Percentiles rank a stretch among this genome's conserved stretches.
These are phyloP conservation scores for Cantharis flavilabris DNA, from an alignment of 2,888 invertebrate genomes.

Conservation along the genomic window DNA sequence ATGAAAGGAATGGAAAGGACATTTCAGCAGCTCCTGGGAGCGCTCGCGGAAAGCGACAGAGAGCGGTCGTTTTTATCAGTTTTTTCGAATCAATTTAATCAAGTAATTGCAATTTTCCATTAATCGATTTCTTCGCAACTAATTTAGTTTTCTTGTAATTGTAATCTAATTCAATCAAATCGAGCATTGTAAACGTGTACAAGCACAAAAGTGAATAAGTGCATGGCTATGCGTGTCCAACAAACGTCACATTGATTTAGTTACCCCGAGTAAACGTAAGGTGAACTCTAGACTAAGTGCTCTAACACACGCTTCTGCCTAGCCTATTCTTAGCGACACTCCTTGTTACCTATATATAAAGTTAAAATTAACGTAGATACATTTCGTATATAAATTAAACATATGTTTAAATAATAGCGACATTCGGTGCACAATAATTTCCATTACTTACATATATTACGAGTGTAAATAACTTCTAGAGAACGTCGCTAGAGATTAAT, in stretches of 20 bases:
- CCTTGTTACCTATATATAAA: slow-evolving; percentile 5
- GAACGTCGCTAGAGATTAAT: slow-evolving; percentile 27
- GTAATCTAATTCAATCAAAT: slow-evolving; percentile 21
- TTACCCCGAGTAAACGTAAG: slow-evolving; percentile 16
- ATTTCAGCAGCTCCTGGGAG: neutral
- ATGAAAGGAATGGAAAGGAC: neutral
- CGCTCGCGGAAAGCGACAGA: neutral
- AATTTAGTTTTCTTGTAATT: neutral
- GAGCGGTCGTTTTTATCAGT: neutral
- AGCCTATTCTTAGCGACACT: slow-evolving; percentile 25
- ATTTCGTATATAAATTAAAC: slow-evolving; percentile 15
- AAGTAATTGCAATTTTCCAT: neutral
- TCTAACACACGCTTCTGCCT: slow-evolving; percentile 26
- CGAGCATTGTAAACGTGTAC: slow-evolving; percentile 12
- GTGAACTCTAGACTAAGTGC: slow-evolving; percentile 25
- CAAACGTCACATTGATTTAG: slow-evolving; percentile 29
- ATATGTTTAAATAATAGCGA: slow-evolving; percentile 11
- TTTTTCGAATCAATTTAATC: neutral
- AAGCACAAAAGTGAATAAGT: slow-evolving; percentile 20
- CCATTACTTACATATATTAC: slow-evolving; percentile 22
- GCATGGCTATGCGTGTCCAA: slow-evolving; percentile 25
- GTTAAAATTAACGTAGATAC: neutral
- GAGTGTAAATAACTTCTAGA: slow-evolving; percentile 26
- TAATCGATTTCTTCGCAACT: neutral
- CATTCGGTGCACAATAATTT: slow-evolving; percentile 20